These are phyloP conservation scores for Caenorhabditis latens DNA, from an alignment of 1,140 invertebrate genomes.

Conservation along the genomic window DNA sequence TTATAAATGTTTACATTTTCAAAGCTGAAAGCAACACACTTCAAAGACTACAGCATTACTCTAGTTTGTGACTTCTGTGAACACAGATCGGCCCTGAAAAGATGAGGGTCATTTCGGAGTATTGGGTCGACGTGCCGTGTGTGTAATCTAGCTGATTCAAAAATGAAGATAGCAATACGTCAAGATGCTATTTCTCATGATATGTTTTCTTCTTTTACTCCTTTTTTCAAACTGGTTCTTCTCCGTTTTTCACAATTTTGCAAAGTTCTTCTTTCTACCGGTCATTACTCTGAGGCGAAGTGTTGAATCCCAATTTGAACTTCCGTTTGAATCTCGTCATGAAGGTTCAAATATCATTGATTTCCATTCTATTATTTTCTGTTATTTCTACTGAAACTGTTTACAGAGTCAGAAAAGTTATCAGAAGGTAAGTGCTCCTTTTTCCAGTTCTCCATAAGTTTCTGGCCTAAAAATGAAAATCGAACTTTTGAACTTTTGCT, in stretches of 20 bases:
- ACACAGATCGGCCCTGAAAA: background rate
- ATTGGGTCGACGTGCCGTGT: background rate
- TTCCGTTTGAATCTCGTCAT: background rate
- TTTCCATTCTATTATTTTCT: background rate
- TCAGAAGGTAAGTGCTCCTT: background rate
- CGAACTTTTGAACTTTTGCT: no score
- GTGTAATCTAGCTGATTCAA: conserved; percentile 26
- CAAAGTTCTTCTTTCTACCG: conserved; percentile 5
- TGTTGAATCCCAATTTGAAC: conserved; percentile 8
- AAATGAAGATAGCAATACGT: conserved; percentile 34
- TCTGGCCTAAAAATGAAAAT: no score
- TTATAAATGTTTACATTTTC: conserved; percentile 31
- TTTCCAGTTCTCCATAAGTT: no score
- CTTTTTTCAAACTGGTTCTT: conserved; percentile 43
- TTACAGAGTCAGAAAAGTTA: background rate
- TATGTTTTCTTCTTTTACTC: conserved; percentile 3
- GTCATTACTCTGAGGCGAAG: background rate
- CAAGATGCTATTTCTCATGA: conserved; percentile 18
- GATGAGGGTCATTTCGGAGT: conserved; percentile 21
- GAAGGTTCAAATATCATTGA: background rate
- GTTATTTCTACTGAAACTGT: background rate
- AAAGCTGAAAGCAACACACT: conserved; percentile 1
- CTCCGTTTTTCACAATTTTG: background rate
- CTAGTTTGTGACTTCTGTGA: background rate
- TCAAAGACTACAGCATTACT: background rate